phyloP scores from a whole-genome alignment of 2,797 vertebrate genomes.

The Sebastiscus tertius region DNA sequence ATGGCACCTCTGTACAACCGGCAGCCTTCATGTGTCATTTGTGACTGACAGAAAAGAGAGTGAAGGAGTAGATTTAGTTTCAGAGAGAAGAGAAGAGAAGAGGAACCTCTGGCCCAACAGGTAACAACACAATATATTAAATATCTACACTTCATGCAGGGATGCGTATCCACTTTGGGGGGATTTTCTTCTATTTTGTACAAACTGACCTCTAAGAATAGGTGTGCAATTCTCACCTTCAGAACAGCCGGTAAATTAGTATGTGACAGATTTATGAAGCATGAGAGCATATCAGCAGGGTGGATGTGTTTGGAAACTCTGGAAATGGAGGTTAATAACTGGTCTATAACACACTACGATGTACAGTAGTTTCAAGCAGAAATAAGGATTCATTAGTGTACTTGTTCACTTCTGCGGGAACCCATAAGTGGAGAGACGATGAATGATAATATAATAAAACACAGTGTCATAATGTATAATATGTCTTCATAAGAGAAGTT shows the following conservation, averaged over 20 bases:
- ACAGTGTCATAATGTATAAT: too few species aligned
- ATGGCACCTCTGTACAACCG: constrained; percentile 50
- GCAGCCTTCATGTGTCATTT: neutral
- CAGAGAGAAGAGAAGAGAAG: constrained; percentile 9
- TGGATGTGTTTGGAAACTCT: constrained; percentile 54
- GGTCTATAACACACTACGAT: too few species aligned
- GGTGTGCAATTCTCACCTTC: constrained; percentile 47
- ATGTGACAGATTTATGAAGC: too few species aligned
- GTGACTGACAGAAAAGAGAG: neutral
- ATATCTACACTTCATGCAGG: neutral
- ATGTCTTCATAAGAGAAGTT: too few species aligned
- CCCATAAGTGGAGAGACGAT: too few species aligned
- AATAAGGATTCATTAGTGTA: too few species aligned
- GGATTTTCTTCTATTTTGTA: neutral
- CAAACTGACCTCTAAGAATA: constrained; percentile 12
- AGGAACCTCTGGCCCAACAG: constrained; percentile 21
- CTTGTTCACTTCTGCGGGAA: too few species aligned
- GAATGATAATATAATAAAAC: too few species aligned
- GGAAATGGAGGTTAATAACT: constrained; percentile 15
- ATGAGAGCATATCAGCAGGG: constrained; percentile 9
- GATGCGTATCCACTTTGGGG: neutral
- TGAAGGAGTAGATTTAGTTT: neutral
- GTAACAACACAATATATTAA: constrained; percentile 22
- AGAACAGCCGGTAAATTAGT: neutral
- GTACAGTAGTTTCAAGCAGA: too few species aligned